Base-by-base conservation (phyloP, 64 coral and sea anemone genomes). In the Montipora efflorescens region DNA sequence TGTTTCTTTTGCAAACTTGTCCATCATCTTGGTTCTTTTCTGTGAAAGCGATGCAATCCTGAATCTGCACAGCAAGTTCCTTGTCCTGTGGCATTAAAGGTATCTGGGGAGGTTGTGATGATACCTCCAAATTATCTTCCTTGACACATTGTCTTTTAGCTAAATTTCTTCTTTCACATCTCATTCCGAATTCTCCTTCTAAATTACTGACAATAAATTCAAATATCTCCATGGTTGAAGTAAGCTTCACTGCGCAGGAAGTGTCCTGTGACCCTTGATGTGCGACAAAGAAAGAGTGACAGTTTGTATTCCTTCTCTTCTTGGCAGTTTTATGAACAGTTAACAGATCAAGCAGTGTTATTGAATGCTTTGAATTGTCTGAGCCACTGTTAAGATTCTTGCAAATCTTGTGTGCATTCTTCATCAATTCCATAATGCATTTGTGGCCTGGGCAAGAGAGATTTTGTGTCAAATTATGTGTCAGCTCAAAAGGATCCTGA, bases 401-500 rank as follows among this genome's bases (percentile, higher is more conserved):
- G 46, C 91, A 93, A 64, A 93, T 71, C 58, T 46, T 23, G 22
- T 67, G 47, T 15, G 88, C 97, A 62, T 88, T 78, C 79, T 89
- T 94, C 88, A 96, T 96, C 43, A 55, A 55, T 62, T 96, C 91
- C 77, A 96, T 82, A 11, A 99, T 92, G 59, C 78, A 78, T 72
- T 79, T 93, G 64, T 96, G 90, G 20, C 89, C 23, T 12, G 72
- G 5, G 5, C 53, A 74, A 47, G 87, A 73, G 36, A 99, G 72
- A 18, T 96, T 94, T 16, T 96, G 95, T 25, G 98, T 85, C 46
- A 99, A 80, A 73, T 99, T 99, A 75, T 99, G 98, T 36, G 79
- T 74, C 28, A 99, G 84, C 59, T 99, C 98, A 87, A 99, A 96
- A 14, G 98, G 98, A 62, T 99, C 98, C 61, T 99, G 98, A n/a